Conservation (phyloP, 1,140 invertebrate species). For the Ctenoplectra terminalis region DNA sequence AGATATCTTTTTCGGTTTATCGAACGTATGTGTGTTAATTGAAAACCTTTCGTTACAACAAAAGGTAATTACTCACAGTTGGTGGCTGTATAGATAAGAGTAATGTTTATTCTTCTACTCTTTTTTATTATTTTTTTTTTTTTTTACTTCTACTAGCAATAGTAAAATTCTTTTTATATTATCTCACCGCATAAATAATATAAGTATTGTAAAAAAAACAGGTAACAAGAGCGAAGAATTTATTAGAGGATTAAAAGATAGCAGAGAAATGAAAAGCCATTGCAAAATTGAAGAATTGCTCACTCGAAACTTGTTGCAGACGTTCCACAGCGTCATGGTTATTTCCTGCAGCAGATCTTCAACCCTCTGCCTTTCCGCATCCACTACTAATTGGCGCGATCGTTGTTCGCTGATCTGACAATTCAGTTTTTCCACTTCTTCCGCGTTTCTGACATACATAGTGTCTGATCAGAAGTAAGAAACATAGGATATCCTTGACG, state of each 20-base stretch:
- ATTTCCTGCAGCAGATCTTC: conserved; percentile 78
- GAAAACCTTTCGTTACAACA: conserved; percentile 9
- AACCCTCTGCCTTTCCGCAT: conserved; percentile 79
- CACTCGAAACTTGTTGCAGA: conserved; percentile 77
- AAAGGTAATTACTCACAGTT: neutral
- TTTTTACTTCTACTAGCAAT: no score
- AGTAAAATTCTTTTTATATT: neutral
- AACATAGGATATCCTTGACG: no score
- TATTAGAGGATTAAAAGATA: no score
- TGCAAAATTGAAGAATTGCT: conserved; percentile 42
- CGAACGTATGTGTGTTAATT: conserved; percentile 44
- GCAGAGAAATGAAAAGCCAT: no score
- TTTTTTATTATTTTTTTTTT: no score
- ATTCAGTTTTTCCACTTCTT: conserved; percentile 86
- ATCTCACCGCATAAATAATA: no score
- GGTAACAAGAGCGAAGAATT: no score
- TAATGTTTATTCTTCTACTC: no score
- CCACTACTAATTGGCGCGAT: conserved; percentile 77
- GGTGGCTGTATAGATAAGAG: neutral
- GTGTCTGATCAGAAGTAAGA: neutral
- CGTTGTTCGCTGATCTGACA: conserved; percentile 83
- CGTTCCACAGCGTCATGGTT: conserved; percentile 65
- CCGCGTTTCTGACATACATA: conserved; percentile 85
- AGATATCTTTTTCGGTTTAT: conserved; percentile 5
- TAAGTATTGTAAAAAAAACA: no score